Evolutionary conservation across 2,888 invertebrate species (phyloP), one percentile per base, ranked within the genome.

Genomic region (Capitulum mitella): DNA sequence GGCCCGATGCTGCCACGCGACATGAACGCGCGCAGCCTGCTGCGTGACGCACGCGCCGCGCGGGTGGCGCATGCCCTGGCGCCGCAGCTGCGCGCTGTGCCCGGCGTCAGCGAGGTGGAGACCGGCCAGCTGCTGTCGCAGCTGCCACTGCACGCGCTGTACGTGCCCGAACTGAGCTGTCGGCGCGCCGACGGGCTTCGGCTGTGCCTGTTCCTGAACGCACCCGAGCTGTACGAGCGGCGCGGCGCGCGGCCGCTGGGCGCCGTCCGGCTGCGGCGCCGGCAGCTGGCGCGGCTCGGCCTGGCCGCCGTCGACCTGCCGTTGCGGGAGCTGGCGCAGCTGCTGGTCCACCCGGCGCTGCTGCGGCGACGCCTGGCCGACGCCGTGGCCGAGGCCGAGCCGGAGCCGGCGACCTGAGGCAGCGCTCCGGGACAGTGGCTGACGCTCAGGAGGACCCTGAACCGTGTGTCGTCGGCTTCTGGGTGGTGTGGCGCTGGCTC

Each of bases 1-100:
- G 90, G 90, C 10, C 90, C 90, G 8, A 83, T 89, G 78, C 82
- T 91, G 48, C 89, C 89, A 0, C 87, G 87, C 82, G 87, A 89
- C 80, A 87, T 88, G 81, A 86, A 86, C 83, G 85, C 87, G 0
- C 87, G 88, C 82, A 86, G 88, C 26, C 84, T 89, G 48, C 85
- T 85, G 81, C 87, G 88, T 81, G 90, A 90, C 83, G 85, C 86
- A 34, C 86, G 89, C 82, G 86, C 90, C 46, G 87, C 86, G 81
- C 87, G 88, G 82, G 86, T 89, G 77, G 82, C 89, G 8, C 86
- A 87, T 78, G 86, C 87, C 82, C 86, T 89, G 77, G 84, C 85
- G 82, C 85, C 86, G 34, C 84, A 85, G 29, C 84, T 91, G 79
- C 83, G 85, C 19, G 83, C 70, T 26, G 37, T 70, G 37, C 6